Evolutionary conservation across 2,113 vertebrate genomes (phyloP), one percentile per base, ranked within the genome.

Genomic region (Dromaius novaehollandiae): DNA sequence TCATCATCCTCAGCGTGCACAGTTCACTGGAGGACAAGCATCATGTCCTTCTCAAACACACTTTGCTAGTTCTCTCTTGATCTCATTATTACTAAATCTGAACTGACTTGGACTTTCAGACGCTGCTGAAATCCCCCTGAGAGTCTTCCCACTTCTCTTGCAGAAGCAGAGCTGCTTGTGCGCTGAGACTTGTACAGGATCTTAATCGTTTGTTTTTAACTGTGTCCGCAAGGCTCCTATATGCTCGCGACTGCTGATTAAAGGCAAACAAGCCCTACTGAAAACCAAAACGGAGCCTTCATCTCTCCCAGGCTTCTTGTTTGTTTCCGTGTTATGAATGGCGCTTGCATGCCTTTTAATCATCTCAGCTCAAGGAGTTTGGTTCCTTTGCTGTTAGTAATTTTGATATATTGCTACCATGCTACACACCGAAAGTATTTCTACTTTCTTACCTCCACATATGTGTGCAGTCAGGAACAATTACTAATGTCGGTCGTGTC

Each of bases 391-490:
- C 86, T 94, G 74, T 94, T 94, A 65, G 74, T 48, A 93, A 83
- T 93, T 95, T 89, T 96, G 94, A 96, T 95, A 55, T 89, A 96
- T 81, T 69, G 93, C 95, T 96, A 95, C 95, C 89, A 81, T 46
- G 89, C 83, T 93, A 81, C 89, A 36, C 93, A 94, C 65, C 5
- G 4, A n/a, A 91, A 76, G 32, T 85, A 90, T 84, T 95, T 94
- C 87, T 91, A 3, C 83, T 90, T 93, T 86, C 73, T 92, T 97
- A 94, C 90, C 96, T 96, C 71, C 90, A 90, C 93, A 96, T 89
- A 63, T 97, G 95, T 85, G 26, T 93, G 91, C 86, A 93, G 89
- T 93, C 96, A 95, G 91, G 86, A 95, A 92, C 94, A 93, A 97
- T 96, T 97, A 91, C 88, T 71, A 68, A 78, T 80, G 96, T 94